phyloP scores from a whole-genome alignment of 2,797 vertebrate species.

The Alfaro cultratus region DNA sequence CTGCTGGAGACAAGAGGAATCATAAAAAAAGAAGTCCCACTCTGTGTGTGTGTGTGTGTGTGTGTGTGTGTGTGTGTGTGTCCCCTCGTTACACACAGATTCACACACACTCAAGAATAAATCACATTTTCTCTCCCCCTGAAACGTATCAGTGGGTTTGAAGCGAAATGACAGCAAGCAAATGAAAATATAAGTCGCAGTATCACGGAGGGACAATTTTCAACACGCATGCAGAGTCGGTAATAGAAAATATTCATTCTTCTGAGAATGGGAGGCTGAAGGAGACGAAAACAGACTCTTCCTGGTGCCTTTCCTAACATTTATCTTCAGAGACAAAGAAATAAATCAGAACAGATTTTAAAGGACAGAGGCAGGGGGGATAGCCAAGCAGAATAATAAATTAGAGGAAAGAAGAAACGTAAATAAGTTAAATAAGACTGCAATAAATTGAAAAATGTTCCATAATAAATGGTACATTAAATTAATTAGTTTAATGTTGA shows the following conservation, averaged over 20 bases:
- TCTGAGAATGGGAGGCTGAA: slow-evolving; percentile 30
- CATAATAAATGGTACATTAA: neutral
- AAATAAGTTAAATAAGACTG: slow-evolving; percentile 14
- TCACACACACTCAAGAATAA: slow-evolving; percentile 39
- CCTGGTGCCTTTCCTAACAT: slow-evolving; percentile 31
- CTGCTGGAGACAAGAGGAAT: slow-evolving; percentile 12
- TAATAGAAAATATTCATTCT: slow-evolving; percentile 67
- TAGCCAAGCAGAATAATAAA: slow-evolving; percentile 1
- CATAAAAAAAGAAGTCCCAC: slow-evolving; percentile 2
- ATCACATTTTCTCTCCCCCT: slow-evolving; percentile 62
- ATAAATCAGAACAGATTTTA: neutral
- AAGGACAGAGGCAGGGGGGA: slow-evolving; percentile 15
- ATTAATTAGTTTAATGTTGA: neutral
- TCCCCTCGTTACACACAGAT: slow-evolving; percentile 9
- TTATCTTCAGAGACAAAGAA: slow-evolving; percentile 26
- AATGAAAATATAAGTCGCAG: slow-evolving; percentile 72
- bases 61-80: neutral
- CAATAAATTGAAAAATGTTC: slow-evolving; percentile 26
- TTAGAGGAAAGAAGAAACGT: neutral
- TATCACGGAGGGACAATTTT: slow-evolving; percentile 60
- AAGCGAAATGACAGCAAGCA: slow-evolving; percentile 69
- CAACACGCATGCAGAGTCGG: slow-evolving; percentile 47
- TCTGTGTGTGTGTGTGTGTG: neutral
- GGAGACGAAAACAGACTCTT: slow-evolving; percentile 28
- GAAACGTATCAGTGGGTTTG: slow-evolving; percentile 59